Conservation (phyloP, 2,797 vertebrate genomes). For the Eleutherodactylus coqui region DNA sequence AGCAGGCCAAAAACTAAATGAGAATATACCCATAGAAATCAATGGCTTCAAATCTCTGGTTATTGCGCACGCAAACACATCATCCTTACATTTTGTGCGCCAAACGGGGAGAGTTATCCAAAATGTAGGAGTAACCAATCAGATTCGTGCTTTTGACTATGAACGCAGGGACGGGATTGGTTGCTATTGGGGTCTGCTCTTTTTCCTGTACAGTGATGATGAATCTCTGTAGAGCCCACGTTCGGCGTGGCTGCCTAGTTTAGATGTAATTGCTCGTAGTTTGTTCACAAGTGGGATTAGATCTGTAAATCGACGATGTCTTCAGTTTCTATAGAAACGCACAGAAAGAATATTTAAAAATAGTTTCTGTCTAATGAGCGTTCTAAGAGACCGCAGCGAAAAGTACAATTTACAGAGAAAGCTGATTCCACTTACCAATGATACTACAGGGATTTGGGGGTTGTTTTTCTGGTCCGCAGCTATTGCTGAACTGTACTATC, state of each 20-base stretch:
- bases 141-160: not conserved
- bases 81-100: too few species aligned
- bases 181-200: not conserved
- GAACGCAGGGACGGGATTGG: not conserved
- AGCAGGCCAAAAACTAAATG: too few species aligned
- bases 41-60: too few species aligned
- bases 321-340: conserved; percentile 37
- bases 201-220: not conserved
- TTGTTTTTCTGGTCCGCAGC: too few species aligned
- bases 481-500: too few species aligned
- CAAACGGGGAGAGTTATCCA: not conserved
- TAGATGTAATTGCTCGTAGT: not conserved
- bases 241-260: not conserved
- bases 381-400: not conserved
- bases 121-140: not conserved
- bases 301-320: not conserved
- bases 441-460: too few species aligned
- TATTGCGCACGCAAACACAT: too few species aligned
- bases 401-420: too few species aligned
- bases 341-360: not conserved
- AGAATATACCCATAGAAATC: too few species aligned
- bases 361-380: not conserved
- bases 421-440: not conserved
- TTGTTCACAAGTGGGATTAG: conserved; percentile 5
- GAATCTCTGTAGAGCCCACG: too few species aligned